Percentiles rank a stretch among this genome's conserved stretches.
phyloP scores from a whole-genome alignment of 1,140 invertebrate species.

The Macrobrachium rosenbergii region DNA sequence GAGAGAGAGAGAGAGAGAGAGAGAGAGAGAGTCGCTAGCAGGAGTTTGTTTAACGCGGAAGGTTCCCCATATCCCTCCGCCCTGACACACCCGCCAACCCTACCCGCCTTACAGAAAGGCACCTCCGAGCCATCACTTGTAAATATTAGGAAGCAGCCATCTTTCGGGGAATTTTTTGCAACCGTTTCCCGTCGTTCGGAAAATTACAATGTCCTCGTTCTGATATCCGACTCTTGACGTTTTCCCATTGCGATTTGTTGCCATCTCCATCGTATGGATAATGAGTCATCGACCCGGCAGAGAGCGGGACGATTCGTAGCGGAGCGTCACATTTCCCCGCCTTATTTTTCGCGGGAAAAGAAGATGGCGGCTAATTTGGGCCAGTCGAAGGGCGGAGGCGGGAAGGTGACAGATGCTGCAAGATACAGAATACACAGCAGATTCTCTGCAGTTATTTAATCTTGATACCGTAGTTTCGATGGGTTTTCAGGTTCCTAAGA shows the following conservation, averaged over 20 bases:
- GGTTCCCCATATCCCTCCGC: constrained; percentile 12
- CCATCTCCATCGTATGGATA: constrained; percentile 11
- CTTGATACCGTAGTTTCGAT: no score
- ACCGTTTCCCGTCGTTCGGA: no score
- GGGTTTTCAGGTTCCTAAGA: no score
- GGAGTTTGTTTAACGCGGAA: constrained; percentile 39
- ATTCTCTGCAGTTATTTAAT: no score
- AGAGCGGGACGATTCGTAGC: constrained; percentile 7
- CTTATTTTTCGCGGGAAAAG: constrained; percentile 58
- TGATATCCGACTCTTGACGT: neutral
- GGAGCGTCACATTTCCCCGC: constrained; percentile 52
- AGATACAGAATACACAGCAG: neutral
- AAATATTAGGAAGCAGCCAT: neutral
- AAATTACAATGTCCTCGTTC: no score
- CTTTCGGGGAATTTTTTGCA: no score
- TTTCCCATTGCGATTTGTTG: neutral
- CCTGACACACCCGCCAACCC: constrained; percentile 17
- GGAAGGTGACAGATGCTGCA: constrained; percentile 38
- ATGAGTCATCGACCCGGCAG: constrained; percentile 8
- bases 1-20: constrained; percentile 24
- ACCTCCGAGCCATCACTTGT: neutral
- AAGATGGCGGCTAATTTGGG: constrained; percentile 58
- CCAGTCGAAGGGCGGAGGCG: constrained; percentile 23
- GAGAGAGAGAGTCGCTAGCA: neutral
- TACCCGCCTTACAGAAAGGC: constrained; percentile 29